phyloP scores from a whole-genome alignment of 2,888 invertebrate genomes.

The Caenorhabditis zanzibari region DNA sequence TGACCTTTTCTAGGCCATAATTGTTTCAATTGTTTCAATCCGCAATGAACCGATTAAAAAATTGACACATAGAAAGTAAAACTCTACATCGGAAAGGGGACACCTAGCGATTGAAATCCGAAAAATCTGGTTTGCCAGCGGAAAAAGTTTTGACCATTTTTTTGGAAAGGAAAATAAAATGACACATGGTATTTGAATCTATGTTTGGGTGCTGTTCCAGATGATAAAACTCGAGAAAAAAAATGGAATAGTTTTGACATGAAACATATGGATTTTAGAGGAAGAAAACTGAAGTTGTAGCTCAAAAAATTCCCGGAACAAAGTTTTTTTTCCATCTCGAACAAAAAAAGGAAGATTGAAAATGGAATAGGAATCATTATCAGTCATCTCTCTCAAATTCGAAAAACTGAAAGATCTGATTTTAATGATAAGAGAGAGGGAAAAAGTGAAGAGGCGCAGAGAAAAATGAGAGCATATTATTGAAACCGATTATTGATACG shows the following conservation, averaged over 20 bases:
- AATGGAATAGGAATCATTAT: background rate
- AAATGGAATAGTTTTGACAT: background rate
- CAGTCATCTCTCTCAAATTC: background rate
- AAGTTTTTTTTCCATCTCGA: background rate
- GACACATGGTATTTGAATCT: constrained; percentile 13
- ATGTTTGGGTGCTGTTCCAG: constrained; percentile 1
- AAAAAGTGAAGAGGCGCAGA: background rate
- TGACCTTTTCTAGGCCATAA: background rate
- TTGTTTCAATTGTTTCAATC: background rate
- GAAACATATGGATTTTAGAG: too few species aligned
- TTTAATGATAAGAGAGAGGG: constrained; percentile 33
- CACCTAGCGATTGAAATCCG: background rate
- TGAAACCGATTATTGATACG: constrained; percentile 53
- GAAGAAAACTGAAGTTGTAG: background rate
- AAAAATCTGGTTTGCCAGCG: constrained; percentile 28
- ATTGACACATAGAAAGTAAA: constrained; percentile 8
- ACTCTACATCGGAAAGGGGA: background rate
- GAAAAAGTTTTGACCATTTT: constrained; percentile 24
- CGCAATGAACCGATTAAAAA: constrained; percentile 14
- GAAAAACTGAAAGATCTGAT: constrained; percentile 1
- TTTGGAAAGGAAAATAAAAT: background rate
- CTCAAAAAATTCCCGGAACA: background rate
- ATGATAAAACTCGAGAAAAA: background rate
- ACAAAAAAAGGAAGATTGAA: background rate
- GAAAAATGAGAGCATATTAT: constrained; percentile 19